Evolutionary conservation across 2,888 invertebrate genomes (phyloP), one percentile per base, ranked within the genome.

Genomic region (Drosophila neonasuta): DNA sequence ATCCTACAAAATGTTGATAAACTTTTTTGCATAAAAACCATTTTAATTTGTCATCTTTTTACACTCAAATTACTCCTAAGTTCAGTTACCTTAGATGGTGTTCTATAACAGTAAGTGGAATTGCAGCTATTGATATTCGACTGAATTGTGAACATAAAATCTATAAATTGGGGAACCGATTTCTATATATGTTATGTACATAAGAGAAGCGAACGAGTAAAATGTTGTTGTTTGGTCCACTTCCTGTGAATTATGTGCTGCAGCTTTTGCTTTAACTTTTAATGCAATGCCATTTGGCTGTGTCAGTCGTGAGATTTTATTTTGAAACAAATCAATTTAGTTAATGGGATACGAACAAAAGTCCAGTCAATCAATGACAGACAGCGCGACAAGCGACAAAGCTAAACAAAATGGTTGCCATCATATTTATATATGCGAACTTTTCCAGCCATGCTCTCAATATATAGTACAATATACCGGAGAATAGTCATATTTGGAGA

Each of bases 281-380:
- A 72, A 65, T 60, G 69, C 60, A 29, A 20, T n/a, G 49, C 49
- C 55, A 61, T 74, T 69, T 59, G 46, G 54, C 24, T 55, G 57
- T 34, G 17, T 7, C 29, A 32, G 24, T 44, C 44, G n/a, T n/a
- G 13, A n/a, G 39, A 55, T 49, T 66, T 70, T 62, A 65, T 74
- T 70, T 74, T 48, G 8, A 66, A 73, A 54, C 61, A 74, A 70
- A 70, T 74, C 74, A 74, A 74, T 74, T 73, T 58, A 51, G 46
- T 70, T 70, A 74, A 73, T 73, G 75, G 71, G 44, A 58, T 45
- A 61, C 55, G 61, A 55, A 66, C 71, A 62, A 70, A 66, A 70
- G 61, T 70, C 30, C 74, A 70, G 66, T 73, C 73, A 61, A 74
- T 73, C 74, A 73, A 60, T 61, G 51, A 36, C 45, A 34, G 51